Evolutionary conservation across 2,888 invertebrate genomes (phyloP).

Genomic region (Phaedon cochleariae): DNA sequence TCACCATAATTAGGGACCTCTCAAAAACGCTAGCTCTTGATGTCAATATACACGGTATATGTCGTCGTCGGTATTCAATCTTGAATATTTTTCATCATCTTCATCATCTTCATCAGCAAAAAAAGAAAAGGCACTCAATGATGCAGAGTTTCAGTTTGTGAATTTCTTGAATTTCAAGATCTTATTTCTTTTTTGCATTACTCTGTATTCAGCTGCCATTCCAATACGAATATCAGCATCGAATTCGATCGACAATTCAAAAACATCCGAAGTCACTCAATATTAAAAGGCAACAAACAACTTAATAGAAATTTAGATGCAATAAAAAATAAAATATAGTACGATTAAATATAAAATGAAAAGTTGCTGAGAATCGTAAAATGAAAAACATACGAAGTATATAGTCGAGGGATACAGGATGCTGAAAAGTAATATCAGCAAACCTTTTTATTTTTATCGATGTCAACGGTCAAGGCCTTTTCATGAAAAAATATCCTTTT

Average conservation of each 20-base stretch:
- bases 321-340: background rate
- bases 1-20: no score
- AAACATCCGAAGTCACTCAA: background rate
- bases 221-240: background rate
- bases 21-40: no score
- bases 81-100: no score
- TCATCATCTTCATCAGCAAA: no score
- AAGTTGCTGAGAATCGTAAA: background rate
- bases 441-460: constrained; percentile 46
- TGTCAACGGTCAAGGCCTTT: constrained; percentile 43
- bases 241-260: background rate
- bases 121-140: no score
- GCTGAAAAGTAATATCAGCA: constrained; percentile 49
- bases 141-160: no score
- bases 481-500: background rate
- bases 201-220: no score
- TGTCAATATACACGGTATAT: no score
- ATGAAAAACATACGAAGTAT: constrained; percentile 28
- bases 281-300: background rate
- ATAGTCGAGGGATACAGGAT: constrained; percentile 42
- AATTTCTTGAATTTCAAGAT: no score
- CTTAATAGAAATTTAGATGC: background rate
- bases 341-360: background rate
- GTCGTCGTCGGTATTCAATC: no score
- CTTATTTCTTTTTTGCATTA: no score